Conservation (phyloP, 2,888 invertebrate species). For the Erebia epiphron region DNA sequence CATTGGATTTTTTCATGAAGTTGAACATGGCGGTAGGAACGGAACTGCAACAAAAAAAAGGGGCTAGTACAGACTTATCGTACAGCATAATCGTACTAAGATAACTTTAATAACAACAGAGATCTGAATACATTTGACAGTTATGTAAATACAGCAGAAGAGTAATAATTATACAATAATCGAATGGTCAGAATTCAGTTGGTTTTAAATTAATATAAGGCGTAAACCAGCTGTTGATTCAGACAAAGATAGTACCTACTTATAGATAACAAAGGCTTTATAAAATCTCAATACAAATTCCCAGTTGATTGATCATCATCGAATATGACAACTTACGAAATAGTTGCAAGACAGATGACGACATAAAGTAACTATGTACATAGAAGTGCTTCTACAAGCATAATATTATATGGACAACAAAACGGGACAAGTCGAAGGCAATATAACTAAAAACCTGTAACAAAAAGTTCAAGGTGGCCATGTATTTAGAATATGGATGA, state of each 20-base stretch:
- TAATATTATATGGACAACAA: constrained; percentile 25
- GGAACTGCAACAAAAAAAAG: constrained; percentile 54
- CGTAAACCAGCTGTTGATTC: neutral
- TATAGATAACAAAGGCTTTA: neutral
- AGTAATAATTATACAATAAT: neutral
- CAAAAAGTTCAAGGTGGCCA: constrained; percentile 39
- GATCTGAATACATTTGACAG: no score
- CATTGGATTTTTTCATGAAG: constrained; percentile 94
- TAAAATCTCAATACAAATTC: neutral
- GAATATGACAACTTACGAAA: neutral
- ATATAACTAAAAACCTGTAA: constrained; percentile 34
- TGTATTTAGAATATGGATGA: constrained; percentile 31
- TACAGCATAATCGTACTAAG: neutral
- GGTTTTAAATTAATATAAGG: neutral
- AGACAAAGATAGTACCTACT: neutral
- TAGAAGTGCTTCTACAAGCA: neutral
- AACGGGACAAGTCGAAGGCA: constrained; percentile 36
- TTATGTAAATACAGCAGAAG: no score
- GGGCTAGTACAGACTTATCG: neutral
- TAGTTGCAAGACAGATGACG: neutral
- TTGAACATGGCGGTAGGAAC: constrained; percentile 89
- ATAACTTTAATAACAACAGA: neutral
- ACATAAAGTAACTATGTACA: neutral
- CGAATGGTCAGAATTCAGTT: neutral
- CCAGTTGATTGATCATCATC: neutral